phyloP scores from a whole-genome alignment of 1,140 invertebrate species.

The Pseudomyrmex sp. region DNA sequence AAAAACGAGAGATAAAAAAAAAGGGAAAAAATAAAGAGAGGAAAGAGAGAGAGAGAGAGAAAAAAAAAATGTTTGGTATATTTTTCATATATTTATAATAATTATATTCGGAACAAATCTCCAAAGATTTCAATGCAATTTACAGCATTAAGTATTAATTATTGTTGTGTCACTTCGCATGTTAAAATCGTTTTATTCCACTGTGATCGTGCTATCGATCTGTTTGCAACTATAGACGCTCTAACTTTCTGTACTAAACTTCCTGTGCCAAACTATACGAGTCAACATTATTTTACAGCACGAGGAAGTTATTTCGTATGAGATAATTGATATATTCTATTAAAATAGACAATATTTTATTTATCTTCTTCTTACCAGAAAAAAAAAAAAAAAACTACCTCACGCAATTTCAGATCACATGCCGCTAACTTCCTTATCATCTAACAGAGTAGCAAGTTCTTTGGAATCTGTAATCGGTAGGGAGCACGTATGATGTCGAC shows the following conservation, averaged over 20 bases:
- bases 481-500: slow-evolving; percentile 91
- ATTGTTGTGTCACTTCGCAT: background rate
- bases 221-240: background rate
- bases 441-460: slow-evolving; percentile 88
- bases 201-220: slow-evolving; percentile 4
- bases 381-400: background rate
- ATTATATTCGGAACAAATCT: slow-evolving; percentile 19
- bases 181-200: slow-evolving; percentile 9
- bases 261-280: background rate
- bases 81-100: slow-evolving; percentile 5
- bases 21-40: background rate
- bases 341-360: too few species aligned
- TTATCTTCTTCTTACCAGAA: background rate
- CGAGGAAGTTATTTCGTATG: background rate
- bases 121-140: background rate
- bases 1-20: background rate
- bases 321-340: too few species aligned
- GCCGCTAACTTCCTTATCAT: slow-evolving; percentile 78
- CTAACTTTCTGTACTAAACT: background rate
- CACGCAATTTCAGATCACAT: background rate
- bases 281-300: slow-evolving; percentile 27
- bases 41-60: background rate
- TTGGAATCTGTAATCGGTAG: slow-evolving; percentile 91
- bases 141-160: background rate
- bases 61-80: background rate